Base-by-base conservation (phyloP, 2,113 vertebrate genomes). In the Tachuris rubrigastra region DNA sequence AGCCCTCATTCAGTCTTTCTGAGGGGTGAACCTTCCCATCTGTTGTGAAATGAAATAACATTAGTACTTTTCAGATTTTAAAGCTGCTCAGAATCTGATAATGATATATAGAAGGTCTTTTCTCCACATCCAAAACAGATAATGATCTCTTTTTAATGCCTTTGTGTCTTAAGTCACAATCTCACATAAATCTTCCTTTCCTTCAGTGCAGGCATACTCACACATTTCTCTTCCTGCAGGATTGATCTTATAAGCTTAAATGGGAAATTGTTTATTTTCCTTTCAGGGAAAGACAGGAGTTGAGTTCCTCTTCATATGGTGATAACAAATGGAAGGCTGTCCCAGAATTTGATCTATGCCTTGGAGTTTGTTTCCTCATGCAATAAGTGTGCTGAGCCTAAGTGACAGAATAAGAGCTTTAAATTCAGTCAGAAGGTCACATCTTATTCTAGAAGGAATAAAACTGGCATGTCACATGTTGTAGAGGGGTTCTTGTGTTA, bases 91-190 rank as follows among this genome's bases (percentile, higher is more conserved):
- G 69, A 92, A 89, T 79, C 83, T 79, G 41, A n/a, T 94, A 74
- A 85, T 72, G 63, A 68, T 68, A 63, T 44, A 58, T 31, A 63
- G 69, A 87, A 74, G 22, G 35, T 67, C 22, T 88, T 80, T 78
- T 68, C 33, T 89, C 39, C 62, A 56, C 60, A 50, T 95, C 35
- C 68, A 76, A 65, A 86, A 68, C 55, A 85, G 68, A 93, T 86
- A 88, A 86, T 77, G n/a, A 78, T 94, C 46, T 90, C 31, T 88
- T 90, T 94, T 90, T 71, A 90, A 81, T 87, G 60, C 58, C 60
- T 87, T 85, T 80, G 33, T 80, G 56, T 83, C 87, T 87, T 71
- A 93, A 94, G 28, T 87, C 56, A n/a, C 35, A 74, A 67, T 62
- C 46, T 83, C 84, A 83, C n/a, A 52, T 95, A 90, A 93, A 90